Evolutionary conservation across 2,888 invertebrate genomes (phyloP), one percentile per base, ranked within the genome.

Genomic region (Xylota segnis): DNA sequence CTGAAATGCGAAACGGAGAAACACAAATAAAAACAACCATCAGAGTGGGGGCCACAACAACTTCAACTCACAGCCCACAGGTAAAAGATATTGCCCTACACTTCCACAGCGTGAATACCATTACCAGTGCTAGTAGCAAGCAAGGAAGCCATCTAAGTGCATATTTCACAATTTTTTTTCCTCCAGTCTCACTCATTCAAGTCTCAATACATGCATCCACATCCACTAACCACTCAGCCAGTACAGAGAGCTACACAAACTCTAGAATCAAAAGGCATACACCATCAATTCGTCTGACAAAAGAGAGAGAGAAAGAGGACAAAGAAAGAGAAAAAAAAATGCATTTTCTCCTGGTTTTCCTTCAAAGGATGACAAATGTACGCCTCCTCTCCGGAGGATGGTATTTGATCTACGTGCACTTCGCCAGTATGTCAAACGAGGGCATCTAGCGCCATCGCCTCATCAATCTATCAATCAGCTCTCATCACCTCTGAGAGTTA

Each of bases 391-490:
- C 50, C 12, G 43, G 6, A 65, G 68, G 61, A 66, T 59, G 65
- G 37, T 65, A 45, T 81, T 81, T 86, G 76, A 86, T 86, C 74
- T 79, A 75, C 79, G 74, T 77, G 70, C 75, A 59, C 65, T 74
- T 63, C 47, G 37, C 63, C 61, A 71, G 52, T 81, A 75, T 59
- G 75, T 81, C 84, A 81, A 71, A 32, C 50, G 29, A 27, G 43
- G 59, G 63, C 68, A 75, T 71, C 75, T 71, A 79, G 50, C 43
- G 70, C 58, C 71, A 66, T 68, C 43, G 68, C 75, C 65, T 66
- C 71, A 76, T 86, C 54, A 86, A 82, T 82, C 81, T 70, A 86
- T 86, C 86, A 77, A 82, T 77, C 82, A 77, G 72, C 34, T 58
- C 70, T 82, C 86, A 76, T 61, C 86, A 58, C 56, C 71, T 50